Evolutionary conservation across 2,888 invertebrate species (phyloP), one percentile per base, ranked within the genome.

Genomic region (Xylota segnis): DNA sequence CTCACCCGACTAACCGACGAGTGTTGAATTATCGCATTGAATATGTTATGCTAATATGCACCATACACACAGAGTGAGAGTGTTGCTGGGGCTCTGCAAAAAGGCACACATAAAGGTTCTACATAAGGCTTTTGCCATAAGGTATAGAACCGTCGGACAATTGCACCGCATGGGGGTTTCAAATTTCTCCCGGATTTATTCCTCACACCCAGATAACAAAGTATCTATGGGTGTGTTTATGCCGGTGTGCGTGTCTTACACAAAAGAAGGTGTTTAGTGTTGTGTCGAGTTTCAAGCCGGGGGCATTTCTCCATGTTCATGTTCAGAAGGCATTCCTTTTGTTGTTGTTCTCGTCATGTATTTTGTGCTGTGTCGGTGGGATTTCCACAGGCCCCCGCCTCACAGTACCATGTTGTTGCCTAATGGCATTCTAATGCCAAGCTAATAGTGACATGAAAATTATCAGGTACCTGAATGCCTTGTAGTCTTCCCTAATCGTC

Each of bases 401-500:
- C 23, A 23, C 23, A 2, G 2, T 23, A 23, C 23, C 23, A 2
- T 56, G 77, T 16, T 59, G 45, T 72, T 79, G 68, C 75, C 84
- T 84, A 84, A 84, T 84, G 81, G 75, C 81, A 70, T 70, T 84
- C 81, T 84, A 81, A 84, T 84, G 84, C 84, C 84, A 66, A 34
- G 81, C 84, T 84, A 84, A 84, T 84, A 75, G 81, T 84, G 84
- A 84, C 84, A 84, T 71, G 84, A 65, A 84, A 84, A 84, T 84
- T 81, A 81, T 84, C 84, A 66, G 84, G 70, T 84, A 84, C 70
- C 59, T 79, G 74, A 54, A 70, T 70, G 50, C 34, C 63, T 75
- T 45, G 61, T 78, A 76, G 37, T 63, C 63, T 50, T 18, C 34
- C 61, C 50, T 78, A 83, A 83, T 83, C 72, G 74, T 43, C 74